phyloP scores from a whole-genome alignment of 2,797 vertebrate genomes.

The Falco columbarius region DNA sequence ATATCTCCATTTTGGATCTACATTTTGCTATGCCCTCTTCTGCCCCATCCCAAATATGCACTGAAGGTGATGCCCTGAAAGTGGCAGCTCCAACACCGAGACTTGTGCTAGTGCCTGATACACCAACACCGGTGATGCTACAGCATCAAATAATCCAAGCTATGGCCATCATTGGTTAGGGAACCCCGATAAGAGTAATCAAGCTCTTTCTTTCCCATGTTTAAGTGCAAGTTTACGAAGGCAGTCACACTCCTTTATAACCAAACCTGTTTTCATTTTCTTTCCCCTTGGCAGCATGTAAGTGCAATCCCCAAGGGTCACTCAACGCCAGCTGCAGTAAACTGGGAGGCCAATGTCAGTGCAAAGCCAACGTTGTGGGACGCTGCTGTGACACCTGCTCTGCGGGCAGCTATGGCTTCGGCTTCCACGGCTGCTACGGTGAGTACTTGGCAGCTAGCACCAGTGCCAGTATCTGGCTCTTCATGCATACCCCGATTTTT shows the following conservation, averaged over 20 bases:
- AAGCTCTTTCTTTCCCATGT: neutral
- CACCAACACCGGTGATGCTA: neutral
- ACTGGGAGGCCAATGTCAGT: constrained; percentile 85
- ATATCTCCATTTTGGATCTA: neutral
- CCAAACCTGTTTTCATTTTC: neutral
- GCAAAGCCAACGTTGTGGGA: constrained; percentile 84
- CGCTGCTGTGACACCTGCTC: constrained; percentile 87
- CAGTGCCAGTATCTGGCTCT: neutral
- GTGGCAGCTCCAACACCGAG: neutral
- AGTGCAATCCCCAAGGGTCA: constrained; percentile 81
- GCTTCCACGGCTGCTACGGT: constrained; percentile 84
- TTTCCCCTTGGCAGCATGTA: constrained; percentile 80
- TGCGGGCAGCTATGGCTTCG: constrained; percentile 81
- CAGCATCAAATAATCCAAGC: neutral
- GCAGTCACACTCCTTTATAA: neutral
- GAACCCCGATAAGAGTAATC: neutral
- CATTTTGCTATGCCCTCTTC: neutral
- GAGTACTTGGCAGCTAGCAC: constrained; percentile 25
- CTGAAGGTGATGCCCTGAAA: neutral
- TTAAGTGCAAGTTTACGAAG: neutral
- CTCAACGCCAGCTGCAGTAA: constrained; percentile 78
- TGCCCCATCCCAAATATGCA: neutral
- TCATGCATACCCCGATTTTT: neutral
- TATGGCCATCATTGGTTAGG: neutral
- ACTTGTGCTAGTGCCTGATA: neutral